phyloP scores from a whole-genome alignment of 1,140 invertebrate genomes.

The Hypothenemus hampei region DNA sequence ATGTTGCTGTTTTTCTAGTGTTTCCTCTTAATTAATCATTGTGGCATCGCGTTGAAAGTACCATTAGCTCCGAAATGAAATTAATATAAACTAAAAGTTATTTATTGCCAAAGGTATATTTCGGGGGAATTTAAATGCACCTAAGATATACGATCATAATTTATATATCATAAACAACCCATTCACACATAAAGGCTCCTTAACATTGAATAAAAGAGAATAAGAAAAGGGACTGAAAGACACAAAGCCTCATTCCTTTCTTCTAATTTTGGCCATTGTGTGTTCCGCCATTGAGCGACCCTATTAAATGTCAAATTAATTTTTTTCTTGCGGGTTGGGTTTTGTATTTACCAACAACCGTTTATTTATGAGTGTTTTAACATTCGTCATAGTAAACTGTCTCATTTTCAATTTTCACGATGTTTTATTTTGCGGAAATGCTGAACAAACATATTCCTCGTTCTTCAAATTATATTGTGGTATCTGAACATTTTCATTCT shows the following conservation, averaged over 20 bases:
- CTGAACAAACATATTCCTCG: too few species aligned
- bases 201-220: slow-evolving; percentile 3
- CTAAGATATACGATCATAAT: background rate
- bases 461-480: too few species aligned
- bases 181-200: slow-evolving; percentile 6
- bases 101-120: too few species aligned
- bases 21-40: slow-evolving; percentile 14
- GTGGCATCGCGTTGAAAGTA: too few species aligned
- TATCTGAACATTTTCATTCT: too few species aligned
- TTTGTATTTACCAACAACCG: background rate
- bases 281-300: slow-evolving; percentile 1
- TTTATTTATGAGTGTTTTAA: too few species aligned
- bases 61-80: too few species aligned
- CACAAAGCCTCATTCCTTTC: slow-evolving; percentile 10
- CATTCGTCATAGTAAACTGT: too few species aligned
- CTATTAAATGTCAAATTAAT: slow-evolving; percentile 7
- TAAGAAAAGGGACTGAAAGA: background rate
- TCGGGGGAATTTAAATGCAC: too few species aligned
- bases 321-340: background rate
- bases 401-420: too few species aligned
- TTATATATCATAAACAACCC: slow-evolving; percentile 3
- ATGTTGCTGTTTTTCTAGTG: slow-evolving; percentile 6
- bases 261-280: slow-evolving; percentile 4
- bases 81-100: too few species aligned
- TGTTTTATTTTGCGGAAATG: too few species aligned